phyloP scores from a whole-genome alignment of 2,888 invertebrate species.

The Lithophane semibrunnea region DNA sequence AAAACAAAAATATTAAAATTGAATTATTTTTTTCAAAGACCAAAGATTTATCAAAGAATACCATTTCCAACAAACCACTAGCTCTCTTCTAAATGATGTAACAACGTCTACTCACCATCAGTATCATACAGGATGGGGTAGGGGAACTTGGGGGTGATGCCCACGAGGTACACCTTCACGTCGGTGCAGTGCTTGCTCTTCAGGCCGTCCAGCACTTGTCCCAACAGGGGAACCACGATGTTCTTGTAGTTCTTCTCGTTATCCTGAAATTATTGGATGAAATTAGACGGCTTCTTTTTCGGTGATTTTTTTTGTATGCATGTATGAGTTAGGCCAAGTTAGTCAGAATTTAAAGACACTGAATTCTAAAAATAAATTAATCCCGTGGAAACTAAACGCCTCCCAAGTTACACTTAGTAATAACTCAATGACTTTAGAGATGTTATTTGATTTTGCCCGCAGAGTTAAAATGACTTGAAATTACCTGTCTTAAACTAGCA shows the following conservation, averaged over 20 bases:
- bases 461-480: not conserved
- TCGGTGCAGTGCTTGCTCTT: slow-evolving; percentile 89
- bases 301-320: not conserved
- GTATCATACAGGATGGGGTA: slow-evolving; percentile 86
- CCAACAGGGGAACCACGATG: slow-evolving; percentile 91
- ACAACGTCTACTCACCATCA: slow-evolving; percentile 79
- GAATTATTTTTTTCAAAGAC: no score
- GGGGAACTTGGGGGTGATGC: slow-evolving; percentile 90
- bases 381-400: not conserved
- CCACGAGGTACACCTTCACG: slow-evolving; percentile 88
- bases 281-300: not conserved
- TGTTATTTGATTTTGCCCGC: not conserved
- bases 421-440: not conserved
- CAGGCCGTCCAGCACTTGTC: slow-evolving; percentile 90
- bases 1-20: not conserved
- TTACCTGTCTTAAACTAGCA: not conserved
- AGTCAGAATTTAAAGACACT: not conserved
- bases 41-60: no score
- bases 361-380: not conserved
- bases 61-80: not conserved
- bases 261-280: slow-evolving; percentile 73
- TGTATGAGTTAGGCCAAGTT: not conserved
- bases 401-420: not conserved
- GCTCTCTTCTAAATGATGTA: not conserved
- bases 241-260: slow-evolving; percentile 92